Percentiles rank a stretch among this genome's conserved stretches.
Evolutionary conservation across 2,113 vertebrate genomes (phyloP).

Genomic region (Neofelis nebulosa): DNA sequence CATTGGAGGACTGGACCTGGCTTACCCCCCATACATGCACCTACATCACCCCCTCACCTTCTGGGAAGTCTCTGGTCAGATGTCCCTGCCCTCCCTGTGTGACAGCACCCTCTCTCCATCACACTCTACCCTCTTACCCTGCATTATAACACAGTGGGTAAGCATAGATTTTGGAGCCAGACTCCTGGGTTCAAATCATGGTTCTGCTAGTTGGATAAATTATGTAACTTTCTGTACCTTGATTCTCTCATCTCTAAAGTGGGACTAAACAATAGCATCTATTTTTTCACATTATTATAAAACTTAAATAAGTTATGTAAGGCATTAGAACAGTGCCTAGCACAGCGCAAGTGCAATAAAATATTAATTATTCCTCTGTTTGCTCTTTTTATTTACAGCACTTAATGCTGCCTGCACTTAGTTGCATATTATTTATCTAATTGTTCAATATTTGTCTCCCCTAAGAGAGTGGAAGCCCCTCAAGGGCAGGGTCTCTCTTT

Average conservation of each 20-base stretch:
- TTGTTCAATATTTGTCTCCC: neutral
- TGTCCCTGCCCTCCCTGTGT: neutral
- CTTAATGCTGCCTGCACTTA: neutral
- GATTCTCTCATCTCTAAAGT: neutral
- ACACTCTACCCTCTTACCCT: fast-evolving
- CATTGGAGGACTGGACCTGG: neutral
- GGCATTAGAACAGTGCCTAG: neutral
- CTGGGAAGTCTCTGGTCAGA: neutral
- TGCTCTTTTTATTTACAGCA: neutral
- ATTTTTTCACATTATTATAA: neutral
- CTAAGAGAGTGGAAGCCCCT: neutral
- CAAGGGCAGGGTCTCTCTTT: neutral
- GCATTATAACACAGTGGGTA: no score
- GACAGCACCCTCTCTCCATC: no score
- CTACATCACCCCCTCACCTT: neutral
- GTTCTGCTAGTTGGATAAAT: neutral
- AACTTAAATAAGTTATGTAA: neutral
- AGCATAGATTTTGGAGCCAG: neutral
- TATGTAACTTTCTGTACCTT: conserved; percentile 7
- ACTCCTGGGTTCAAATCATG: neutral
- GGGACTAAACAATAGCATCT: neutral
- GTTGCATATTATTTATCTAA: neutral
- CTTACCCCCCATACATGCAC: neutral
- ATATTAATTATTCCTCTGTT: neutral
- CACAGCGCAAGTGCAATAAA: neutral